Evolutionary conservation across 2,797 vertebrate genomes (phyloP).

Genomic region (Leptodactylus fallax): DNA sequence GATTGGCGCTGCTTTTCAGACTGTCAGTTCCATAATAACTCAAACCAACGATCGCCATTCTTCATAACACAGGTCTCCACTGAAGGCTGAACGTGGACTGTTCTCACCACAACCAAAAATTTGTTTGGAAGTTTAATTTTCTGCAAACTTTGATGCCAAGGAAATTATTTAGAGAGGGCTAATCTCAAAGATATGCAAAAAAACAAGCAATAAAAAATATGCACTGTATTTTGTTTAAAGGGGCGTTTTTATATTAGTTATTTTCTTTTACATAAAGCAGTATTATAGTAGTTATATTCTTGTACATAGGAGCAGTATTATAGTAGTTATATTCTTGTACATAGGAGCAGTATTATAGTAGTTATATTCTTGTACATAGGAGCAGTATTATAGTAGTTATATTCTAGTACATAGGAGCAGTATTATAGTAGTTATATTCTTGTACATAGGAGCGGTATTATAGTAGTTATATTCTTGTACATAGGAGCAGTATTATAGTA

Average conservation of each 20-base stretch:
- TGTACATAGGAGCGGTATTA: neutral
- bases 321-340: conserved; percentile 12
- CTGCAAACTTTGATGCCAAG: neutral
- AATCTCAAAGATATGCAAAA: neutral
- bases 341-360: neutral
- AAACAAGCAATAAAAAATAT: neutral
- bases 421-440: neutral
- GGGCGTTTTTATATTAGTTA: too few relatives aligned
- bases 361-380: neutral
- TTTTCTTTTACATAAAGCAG: neutral
- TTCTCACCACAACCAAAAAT: neutral
- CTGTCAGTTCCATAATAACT: conserved; percentile 19
- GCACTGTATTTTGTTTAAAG: too few relatives aligned
- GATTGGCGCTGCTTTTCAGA: neutral
- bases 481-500: neutral
- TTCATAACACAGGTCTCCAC: neutral
- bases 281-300: neutral
- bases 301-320: neutral
- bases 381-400: neutral
- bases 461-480: too few relatives aligned
- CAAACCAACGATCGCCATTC: conserved; percentile 4
- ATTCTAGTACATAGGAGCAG: neutral
- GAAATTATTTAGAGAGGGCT: neutral
- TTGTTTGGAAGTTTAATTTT: neutral
- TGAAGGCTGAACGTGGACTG: neutral